Percentiles rank a stretch among this genome's conserved stretches.
Evolutionary conservation across 2,888 invertebrate genomes (phyloP).

Genomic region (Patella caerulea): DNA sequence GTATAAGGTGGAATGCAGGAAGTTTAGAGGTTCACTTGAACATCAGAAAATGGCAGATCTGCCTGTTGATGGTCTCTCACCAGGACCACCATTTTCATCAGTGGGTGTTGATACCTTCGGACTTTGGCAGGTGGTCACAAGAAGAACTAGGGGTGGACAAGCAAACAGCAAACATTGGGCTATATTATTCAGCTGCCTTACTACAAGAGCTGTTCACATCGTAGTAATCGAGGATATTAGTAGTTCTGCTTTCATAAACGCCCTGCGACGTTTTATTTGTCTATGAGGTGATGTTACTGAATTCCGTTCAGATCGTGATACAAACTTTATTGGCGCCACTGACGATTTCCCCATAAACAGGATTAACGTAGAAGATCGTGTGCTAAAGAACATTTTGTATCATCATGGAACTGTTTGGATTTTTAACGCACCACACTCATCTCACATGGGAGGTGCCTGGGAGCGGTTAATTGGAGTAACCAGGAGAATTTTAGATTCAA

Average conservation of each 20-base stretch:
- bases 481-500: constrained; percentile 33
- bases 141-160: too few relatives aligned
- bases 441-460: constrained; percentile 33
- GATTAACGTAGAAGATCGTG: constrained; percentile 33
- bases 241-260: constrained; percentile 15
- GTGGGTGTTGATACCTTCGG: constrained; percentile 20
- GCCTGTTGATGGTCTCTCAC: constrained; percentile 18
- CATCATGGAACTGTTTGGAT: constrained; percentile 31
- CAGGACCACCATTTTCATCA: constrained; percentile 22
- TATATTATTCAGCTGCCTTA: too few relatives aligned
- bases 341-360: constrained; percentile 27
- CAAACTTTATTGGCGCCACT: constrained; percentile 41
- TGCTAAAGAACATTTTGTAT: constrained; percentile 20
- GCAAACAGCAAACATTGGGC: too few relatives aligned
- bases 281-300: constrained; percentile 29
- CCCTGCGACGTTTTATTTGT: constrained; percentile 12
- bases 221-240: too few relatives aligned
- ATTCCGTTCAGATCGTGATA: constrained; percentile 36
- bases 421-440: constrained; percentile 39
- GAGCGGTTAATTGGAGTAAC: constrained; percentile 35
- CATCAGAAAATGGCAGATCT: constrained; percentile 28
- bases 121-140: too few relatives aligned
- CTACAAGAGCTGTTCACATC: too few relatives aligned
- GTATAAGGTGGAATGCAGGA: background rate
- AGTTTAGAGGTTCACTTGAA: background rate